Evolutionary conservation across 2,888 invertebrate genomes (phyloP), one percentile per base, ranked within the genome.

Genomic region (Hypsopygia costalis): DNA sequence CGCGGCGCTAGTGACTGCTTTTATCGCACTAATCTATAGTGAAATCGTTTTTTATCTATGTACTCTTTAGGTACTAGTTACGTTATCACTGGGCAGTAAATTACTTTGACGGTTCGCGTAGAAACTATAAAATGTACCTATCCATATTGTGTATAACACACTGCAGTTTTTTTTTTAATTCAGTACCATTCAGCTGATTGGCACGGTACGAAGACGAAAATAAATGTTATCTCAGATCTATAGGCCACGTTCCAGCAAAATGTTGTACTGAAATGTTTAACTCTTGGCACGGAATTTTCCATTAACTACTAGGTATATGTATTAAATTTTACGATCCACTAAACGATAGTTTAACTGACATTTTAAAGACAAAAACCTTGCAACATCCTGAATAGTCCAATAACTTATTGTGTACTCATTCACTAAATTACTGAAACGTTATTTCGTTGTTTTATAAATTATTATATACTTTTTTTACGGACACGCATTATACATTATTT

Each of bases 51-150:
- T 25, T 80, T 81, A 81, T 81, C 81, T 75, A n/a, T n/a, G n/a
- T n/a, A n/a, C n/a, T n/a, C 2, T 16, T 4, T 16, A 51, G 63
- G 54, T 49, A 61, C 62, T 51, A 53, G 47, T 54, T 47, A 51
- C 52, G 62, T 79, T 85, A 83, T 83, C 85, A 62, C 48, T 54
- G 56, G 62, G 54, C 62, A 61, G 61, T 83, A 81, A 77, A 80
- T 81, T 78, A 78, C 67, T 75, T 69, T 63, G 68, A 67, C 62
- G 58, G 67, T 64, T 58, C 38, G 41, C 54, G 49, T 66, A 63
- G 64, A 74, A 75, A 70, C 69, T 58, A 67, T 62, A 58, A 22
- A 31, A 3, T 31, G 8, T 11, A n/a, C n/a, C n/a, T n/a, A n/a
- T n/a, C n/a, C n/a, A n/a, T n/a, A n/a, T n/a, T n/a, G 20, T 30